A percentile compares a stretch with the other conserved stretches of the same genome.
Evolutionary conservation across 2,797 vertebrate genomes (phyloP).

Genomic region (Macropus fuliginosus): DNA sequence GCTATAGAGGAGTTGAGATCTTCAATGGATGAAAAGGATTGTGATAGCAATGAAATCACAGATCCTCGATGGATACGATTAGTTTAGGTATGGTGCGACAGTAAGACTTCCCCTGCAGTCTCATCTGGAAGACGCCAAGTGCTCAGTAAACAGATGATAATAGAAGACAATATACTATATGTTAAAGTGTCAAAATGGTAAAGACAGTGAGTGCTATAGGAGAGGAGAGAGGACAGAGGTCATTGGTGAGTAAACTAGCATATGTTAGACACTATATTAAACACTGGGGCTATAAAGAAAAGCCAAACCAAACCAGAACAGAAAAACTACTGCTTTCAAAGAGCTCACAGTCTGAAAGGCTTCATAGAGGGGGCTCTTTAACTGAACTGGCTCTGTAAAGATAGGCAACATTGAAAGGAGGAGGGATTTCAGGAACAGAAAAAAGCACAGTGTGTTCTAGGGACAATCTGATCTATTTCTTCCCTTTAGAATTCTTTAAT

Average conservation of each 20-base stretch:
- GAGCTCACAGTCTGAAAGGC: background rate
- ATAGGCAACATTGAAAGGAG: background rate
- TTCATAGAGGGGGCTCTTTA: background rate
- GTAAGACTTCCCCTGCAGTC: background rate
- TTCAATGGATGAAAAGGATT: background rate
- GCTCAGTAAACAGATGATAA: background rate
- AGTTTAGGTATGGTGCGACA: background rate
- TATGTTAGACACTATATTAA: background rate
- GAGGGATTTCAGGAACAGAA: background rate
- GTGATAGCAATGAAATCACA: background rate
- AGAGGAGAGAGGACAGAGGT: background rate
- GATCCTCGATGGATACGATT: background rate
- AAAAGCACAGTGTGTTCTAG: conserved; percentile 13
- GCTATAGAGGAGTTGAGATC: background rate
- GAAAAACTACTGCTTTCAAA: background rate
- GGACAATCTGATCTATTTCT: conserved; percentile 35
- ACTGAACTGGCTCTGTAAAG: background rate
- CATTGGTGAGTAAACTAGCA: background rate
- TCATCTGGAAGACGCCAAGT: background rate
- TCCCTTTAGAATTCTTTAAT: conserved; percentile 54
- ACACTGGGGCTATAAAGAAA: background rate
- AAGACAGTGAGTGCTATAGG: background rate
- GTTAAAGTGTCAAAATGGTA: background rate
- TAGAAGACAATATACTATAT: background rate
- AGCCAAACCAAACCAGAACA: background rate